These are phyloP conservation scores for Druon quercuslanigerum DNA, from an alignment of 1,140 invertebrate genomes.

Conservation along the genomic window DNA sequence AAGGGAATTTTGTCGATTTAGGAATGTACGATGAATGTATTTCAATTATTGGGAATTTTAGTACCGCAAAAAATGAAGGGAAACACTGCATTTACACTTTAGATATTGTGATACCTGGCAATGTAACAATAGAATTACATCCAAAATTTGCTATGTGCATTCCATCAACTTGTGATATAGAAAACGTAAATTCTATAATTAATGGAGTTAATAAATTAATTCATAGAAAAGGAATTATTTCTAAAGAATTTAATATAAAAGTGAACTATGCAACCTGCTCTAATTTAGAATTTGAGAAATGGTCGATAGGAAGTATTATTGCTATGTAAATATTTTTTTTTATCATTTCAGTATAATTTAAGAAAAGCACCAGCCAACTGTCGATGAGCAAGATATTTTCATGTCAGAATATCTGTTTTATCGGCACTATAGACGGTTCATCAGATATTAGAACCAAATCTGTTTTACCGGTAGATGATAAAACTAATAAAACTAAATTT, in stretches of 20 bases:
- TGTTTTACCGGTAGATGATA: no score
- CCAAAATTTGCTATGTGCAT: constrained; percentile 50
- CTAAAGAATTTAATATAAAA: background rate
- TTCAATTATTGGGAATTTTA: constrained; percentile 33
- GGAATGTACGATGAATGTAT: constrained; percentile 67
- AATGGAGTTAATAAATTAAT: background rate
- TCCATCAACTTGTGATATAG: constrained; percentile 41
- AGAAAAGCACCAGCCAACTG: no score
- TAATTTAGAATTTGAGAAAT: constrained; percentile 24
- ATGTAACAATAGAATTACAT: background rate
- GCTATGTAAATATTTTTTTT: background rate
- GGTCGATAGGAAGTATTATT: background rate
- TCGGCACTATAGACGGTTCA: no score
- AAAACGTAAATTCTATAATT: constrained; percentile 32
- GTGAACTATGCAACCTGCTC: background rate
- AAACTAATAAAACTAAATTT: background rate
- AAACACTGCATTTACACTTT: constrained; percentile 52
- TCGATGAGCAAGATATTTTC: background rate
- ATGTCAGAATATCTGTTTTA: no score
- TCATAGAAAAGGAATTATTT: background rate
- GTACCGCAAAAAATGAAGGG: constrained; percentile 37
- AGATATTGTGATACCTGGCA: background rate
- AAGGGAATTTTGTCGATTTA: constrained; percentile 59
- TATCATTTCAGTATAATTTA: no score
- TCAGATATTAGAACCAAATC: no score